Evolutionary conservation across 2,888 invertebrate species (phyloP).

Genomic region (Acanthosepion lycidas): DNA sequence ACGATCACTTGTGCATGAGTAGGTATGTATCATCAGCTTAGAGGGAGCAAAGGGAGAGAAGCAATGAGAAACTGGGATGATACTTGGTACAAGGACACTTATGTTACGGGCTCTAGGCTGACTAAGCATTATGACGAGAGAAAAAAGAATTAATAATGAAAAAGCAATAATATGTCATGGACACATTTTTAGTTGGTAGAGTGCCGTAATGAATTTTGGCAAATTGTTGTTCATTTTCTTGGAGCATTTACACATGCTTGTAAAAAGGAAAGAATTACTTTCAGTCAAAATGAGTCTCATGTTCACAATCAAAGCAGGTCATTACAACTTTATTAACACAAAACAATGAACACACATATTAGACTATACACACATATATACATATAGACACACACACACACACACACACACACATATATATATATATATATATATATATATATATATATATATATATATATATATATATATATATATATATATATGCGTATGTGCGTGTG

Average conservation of each 20-base stretch:
- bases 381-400: too few relatives aligned
- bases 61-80: background rate
- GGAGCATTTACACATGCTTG: background rate
- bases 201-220: background rate
- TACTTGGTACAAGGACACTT: background rate
- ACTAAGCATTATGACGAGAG: background rate
- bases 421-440: too few relatives aligned
- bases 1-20: background rate
- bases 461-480: too few relatives aligned
- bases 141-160: background rate
- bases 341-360: too few relatives aligned
- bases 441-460: too few relatives aligned
- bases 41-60: background rate
- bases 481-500: too few relatives aligned
- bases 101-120: background rate
- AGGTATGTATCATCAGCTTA: too few relatives aligned
- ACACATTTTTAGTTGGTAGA: background rate
- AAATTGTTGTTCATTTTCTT: background rate
- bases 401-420: too few relatives aligned
- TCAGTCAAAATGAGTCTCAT: background rate
- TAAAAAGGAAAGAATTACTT: background rate
- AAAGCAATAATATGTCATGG: background rate
- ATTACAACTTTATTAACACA: too few relatives aligned
- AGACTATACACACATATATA: too few relatives aligned
- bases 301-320: background rate